Percentiles rank a stretch among this genome's conserved stretches.
Evolutionary conservation across 2,888 invertebrate species (phyloP).

Genomic region (Mellilla xanthometata): DNA sequence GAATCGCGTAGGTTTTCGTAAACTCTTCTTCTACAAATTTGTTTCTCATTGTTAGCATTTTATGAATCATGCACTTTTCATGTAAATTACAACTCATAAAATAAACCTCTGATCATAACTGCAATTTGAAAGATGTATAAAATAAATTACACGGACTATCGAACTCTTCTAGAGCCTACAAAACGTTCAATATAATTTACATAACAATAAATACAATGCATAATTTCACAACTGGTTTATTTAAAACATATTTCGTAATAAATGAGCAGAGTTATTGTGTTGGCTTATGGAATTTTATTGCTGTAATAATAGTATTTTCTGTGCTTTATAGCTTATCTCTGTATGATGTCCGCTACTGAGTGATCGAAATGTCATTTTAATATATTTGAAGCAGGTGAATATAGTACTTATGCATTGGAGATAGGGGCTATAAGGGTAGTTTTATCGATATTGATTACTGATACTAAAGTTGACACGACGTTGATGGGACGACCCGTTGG

Average conservation of each 20-base stretch:
- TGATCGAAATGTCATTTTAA: slow-evolving; percentile 44
- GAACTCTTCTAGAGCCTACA: slow-evolving; percentile 16
- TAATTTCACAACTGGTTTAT: slow-evolving; percentile 37
- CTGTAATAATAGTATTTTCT: slow-evolving; percentile 29
- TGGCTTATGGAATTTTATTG: slow-evolving; percentile 34
- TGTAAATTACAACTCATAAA: slow-evolving; percentile 20
- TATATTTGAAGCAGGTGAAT: slow-evolving; percentile 36
- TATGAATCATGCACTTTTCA: slow-evolving; percentile 17
- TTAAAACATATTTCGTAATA: slow-evolving; percentile 44
- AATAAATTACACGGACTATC: slow-evolving; percentile 11
- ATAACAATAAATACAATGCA: slow-evolving; percentile 31
- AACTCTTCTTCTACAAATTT: slow-evolving; percentile 8
- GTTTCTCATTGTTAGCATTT: slow-evolving; percentile 15
- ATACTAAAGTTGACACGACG: too few species aligned
- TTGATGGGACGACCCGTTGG: too few species aligned
- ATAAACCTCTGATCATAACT: slow-evolving; percentile 23
- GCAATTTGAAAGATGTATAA: slow-evolving; percentile 25
- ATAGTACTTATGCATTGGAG: slow-evolving; percentile 22
- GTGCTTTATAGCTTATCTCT: slow-evolving; percentile 36
- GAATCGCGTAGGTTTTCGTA: slow-evolving; percentile 14
- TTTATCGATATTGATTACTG: too few species aligned
- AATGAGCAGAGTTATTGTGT: slow-evolving; percentile 42
- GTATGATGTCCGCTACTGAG: slow-evolving; percentile 51
- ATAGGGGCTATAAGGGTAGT: too few species aligned
- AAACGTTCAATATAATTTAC: slow-evolving; percentile 30